Conservation (phyloP, 1,140 invertebrate genomes). For the Drosophila bipectinata region DNA sequence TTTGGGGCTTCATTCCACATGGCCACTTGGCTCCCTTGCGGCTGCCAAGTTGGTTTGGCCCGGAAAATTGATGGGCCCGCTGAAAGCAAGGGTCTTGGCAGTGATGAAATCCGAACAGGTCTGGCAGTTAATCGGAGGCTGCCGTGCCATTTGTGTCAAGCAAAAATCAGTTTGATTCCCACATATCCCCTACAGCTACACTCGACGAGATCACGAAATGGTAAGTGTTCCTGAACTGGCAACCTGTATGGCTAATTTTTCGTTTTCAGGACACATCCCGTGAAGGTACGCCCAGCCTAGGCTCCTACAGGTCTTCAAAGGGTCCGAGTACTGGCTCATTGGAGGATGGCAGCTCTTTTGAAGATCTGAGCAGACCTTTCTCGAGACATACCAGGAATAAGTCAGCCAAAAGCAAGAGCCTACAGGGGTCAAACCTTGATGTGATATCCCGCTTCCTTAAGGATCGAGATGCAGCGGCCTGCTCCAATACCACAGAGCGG, state of each 20-base stretch:
- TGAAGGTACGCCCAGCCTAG: background rate
- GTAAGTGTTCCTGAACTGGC: background rate
- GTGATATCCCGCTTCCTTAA: background rate
- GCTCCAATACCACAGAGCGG: background rate
- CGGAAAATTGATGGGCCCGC: slow-evolving; percentile 56
- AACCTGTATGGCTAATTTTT: background rate
- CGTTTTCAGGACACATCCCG: background rate
- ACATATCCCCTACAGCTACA: slow-evolving; percentile 33
- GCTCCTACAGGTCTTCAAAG: background rate
- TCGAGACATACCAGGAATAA: background rate
- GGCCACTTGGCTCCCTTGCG: slow-evolving; percentile 66
- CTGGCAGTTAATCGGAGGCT: slow-evolving; percentile 16
- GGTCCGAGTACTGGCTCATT: background rate
- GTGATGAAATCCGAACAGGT: slow-evolving; percentile 50
- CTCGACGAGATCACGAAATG: slow-evolving; percentile 22
- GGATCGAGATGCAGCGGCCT: background rate
- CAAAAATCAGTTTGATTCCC: background rate
- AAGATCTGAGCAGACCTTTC: no score
- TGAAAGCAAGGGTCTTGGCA: slow-evolving; percentile 63
- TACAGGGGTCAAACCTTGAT: background rate
- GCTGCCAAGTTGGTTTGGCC: slow-evolving; percentile 59
- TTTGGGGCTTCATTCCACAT: slow-evolving; percentile 40
- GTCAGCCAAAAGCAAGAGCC: no score
- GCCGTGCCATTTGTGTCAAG: slow-evolving; percentile 56
- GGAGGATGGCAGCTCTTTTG: background rate